Base-by-base conservation (phyloP, 2,797 vertebrate species). In the Adelosebastes latens region DNA sequence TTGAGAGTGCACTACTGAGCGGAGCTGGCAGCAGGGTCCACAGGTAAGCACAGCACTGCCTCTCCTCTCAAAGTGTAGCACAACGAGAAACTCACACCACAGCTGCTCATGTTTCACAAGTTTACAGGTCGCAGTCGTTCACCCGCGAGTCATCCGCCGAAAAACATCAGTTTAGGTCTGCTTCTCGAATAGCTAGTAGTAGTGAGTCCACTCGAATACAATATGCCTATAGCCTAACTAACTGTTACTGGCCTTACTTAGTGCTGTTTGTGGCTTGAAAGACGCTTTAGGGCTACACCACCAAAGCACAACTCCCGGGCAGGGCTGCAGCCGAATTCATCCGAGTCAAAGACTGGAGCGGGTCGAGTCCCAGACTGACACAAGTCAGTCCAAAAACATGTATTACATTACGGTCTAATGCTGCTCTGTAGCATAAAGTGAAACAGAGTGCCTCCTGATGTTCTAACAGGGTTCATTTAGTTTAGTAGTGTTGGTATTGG, bases 1-100 rank as follows among this genome's bases (percentile, higher is more conserved):
- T 60, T 13, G 0, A 10, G 59, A 67, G 72, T 39, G 29, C 2
- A 6, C 8, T 61, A 34, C 61, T 20, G 18, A 7, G 12, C 46
- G 53, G 82, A 79, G 74, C 84, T 77, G 39, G 67, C 85, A 80
- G 84, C 86, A 85, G 87, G 83, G 85, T 89, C 81, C 79, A 87
- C 75, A 81, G 73, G 70, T 75, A 79, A 94, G 88, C 93, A 92
- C 89, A 92, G 85, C 89, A 86, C 90, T 92, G 92, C 85, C 90
- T 88, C 87, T 84, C 77, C 74, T 80, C 65, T 80, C 63, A 7
- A 65, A 52, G 66, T 73, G 87, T 80, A 89, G 92, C 89, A 92
- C 87, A 88, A 89, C 27, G 2, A 87, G 24, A 87, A 67, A 46
- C 73, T 32, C 31, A 22, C 32, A 46, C 67, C 74, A 70, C 77